Conservation (phyloP, 2,797 vertebrate species). For the Coranthus polyacanthus region DNA sequence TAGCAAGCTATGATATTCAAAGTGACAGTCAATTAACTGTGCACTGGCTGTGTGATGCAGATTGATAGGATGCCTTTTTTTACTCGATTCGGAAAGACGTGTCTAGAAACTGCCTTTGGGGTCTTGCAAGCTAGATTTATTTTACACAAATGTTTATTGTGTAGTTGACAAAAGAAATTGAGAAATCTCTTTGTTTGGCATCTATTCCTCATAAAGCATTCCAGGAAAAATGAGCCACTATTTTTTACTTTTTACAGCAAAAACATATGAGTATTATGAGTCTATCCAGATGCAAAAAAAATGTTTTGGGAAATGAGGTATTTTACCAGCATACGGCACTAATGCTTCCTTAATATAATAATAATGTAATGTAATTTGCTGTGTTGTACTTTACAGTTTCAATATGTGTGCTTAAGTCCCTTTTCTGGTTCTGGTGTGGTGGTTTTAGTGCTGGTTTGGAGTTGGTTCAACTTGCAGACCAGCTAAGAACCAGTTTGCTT, state of each 20-base stretch:
- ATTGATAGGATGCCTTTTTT: slow-evolving; percentile 60
- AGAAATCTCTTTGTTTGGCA: neutral
- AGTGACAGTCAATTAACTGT: slow-evolving; percentile 78
- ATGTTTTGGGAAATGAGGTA: too few relatives aligned
- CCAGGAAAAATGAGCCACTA: neutral
- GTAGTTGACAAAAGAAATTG: too few relatives aligned
- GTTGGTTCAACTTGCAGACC: too few relatives aligned
- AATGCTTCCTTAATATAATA: too few relatives aligned
- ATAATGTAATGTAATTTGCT: too few relatives aligned
- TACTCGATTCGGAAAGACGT: slow-evolving; percentile 45
- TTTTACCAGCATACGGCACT: too few relatives aligned
- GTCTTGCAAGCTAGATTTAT: neutral
- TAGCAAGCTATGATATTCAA: slow-evolving; percentile 66
- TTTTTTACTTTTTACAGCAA: slow-evolving; percentile 1
- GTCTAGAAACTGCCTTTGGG: slow-evolving; percentile 10
- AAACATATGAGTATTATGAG: slow-evolving; percentile 1
- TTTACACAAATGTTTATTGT: too few relatives aligned
- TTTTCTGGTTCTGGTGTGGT: too few relatives aligned
- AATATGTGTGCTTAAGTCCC: too few relatives aligned
- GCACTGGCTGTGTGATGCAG: slow-evolving; percentile 57
- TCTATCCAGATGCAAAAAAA: slow-evolving; percentile 21
- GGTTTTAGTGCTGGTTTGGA: too few relatives aligned
- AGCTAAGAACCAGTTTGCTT: too few relatives aligned
- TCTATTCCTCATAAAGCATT: neutral
- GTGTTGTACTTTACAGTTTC: too few relatives aligned